These are phyloP conservation scores for Seladonia tumulorum DNA, from an alignment of 2,888 invertebrate genomes.

Conservation along the genomic window DNA sequence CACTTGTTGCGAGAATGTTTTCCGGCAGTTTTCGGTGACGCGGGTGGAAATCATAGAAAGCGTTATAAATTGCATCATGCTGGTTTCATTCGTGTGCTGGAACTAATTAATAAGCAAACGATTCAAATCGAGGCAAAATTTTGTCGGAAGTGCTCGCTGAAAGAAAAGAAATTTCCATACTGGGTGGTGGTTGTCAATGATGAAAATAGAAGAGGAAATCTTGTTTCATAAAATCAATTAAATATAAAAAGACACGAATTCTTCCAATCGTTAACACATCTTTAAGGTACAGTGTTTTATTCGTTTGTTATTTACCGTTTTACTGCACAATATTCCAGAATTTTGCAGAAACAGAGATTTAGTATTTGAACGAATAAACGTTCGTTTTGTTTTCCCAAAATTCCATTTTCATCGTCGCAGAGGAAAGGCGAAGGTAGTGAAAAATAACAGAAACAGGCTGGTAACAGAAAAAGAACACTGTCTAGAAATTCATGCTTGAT, in stretches of 20 bases:
- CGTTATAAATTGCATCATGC: neutral
- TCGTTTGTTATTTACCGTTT: neutral
- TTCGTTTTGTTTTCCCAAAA: neutral
- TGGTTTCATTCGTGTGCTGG: neutral
- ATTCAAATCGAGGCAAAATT: no score
- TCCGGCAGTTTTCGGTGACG: neutral
- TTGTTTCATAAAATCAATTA: no score
- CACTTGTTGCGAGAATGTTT: conserved; percentile 4
- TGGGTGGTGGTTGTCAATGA: neutral
- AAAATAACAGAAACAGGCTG: neutral
- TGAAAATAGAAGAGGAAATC: neutral
- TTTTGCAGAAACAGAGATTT: neutral
- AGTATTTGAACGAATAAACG: no score
- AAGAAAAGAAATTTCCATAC: neutral
- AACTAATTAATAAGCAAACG: no score
- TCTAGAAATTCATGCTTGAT: conserved; percentile 34
- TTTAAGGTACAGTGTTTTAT: neutral
- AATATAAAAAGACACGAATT: no score
- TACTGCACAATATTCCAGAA: no score
- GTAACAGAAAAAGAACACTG: neutral
- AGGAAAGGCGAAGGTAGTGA: neutral
- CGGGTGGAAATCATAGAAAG: neutral
- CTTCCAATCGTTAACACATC: no score
- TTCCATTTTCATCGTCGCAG: conserved; percentile 6
- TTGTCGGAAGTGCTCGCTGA: neutral